Percentiles rank a stretch among this genome's conserved stretches.
phyloP scores from a whole-genome alignment of 2,888 invertebrate species.

The Cataglyphis cursor region DNA sequence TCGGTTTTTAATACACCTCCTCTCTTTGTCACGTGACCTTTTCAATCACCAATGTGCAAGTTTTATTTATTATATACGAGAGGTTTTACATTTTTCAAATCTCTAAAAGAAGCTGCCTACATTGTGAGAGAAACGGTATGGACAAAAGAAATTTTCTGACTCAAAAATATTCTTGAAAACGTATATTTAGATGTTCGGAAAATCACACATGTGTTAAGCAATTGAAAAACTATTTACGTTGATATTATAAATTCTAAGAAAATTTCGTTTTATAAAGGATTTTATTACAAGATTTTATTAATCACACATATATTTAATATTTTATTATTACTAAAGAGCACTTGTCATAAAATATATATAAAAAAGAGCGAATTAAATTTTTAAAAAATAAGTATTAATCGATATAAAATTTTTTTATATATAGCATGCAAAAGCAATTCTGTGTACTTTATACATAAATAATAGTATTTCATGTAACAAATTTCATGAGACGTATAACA shows the following conservation, averaged over 20 bases:
- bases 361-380: neutral
- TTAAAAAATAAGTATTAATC: neutral
- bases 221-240: neutral
- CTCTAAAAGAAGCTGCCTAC: neutral
- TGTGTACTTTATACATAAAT: neutral
- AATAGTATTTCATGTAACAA: neutral
- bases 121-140: neutral
- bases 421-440: neutral
- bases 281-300: neutral
- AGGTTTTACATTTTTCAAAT: constrained; percentile 1
- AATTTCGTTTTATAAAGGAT: neutral
- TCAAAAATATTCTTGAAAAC: neutral
- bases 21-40: neutral
- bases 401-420: neutral
- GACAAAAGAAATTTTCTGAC: neutral
- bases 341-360: neutral
- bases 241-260: neutral
- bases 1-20: constrained; percentile 25
- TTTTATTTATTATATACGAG: neutral
- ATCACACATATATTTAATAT: neutral
- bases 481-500: neutral
- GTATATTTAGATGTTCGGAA: neutral
- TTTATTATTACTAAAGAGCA: neutral
- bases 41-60: neutral
- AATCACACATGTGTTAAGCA: neutral